These are phyloP conservation scores for Cheilinus undulatus DNA, from an alignment of 2,113 vertebrate species.

Conservation along the genomic window DNA sequence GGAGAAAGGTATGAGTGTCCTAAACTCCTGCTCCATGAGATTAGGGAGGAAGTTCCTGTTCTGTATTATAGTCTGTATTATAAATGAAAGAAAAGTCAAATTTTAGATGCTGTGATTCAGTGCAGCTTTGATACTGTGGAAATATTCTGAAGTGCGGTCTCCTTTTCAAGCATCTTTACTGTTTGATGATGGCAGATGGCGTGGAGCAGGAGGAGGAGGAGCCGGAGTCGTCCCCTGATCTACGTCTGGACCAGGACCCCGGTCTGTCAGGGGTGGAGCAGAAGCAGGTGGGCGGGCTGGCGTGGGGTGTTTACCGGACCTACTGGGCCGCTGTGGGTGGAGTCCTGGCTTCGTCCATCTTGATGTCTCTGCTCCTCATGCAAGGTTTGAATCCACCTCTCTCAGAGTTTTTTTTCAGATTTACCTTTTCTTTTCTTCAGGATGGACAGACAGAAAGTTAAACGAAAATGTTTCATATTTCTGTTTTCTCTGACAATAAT, in stretches of 20 bases:
- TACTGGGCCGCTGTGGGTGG: slow-evolving; percentile 91
- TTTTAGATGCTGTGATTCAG: no score
- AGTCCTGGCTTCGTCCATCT: slow-evolving; percentile 82
- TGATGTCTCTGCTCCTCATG: slow-evolving; percentile 91
- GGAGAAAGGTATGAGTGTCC: slow-evolving; percentile 75
- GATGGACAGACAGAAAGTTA: no score
- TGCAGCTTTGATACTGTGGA: no score
- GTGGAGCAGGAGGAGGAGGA: slow-evolving; percentile 56
- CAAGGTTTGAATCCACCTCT: slow-evolving; percentile 85
- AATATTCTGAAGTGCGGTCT: no score
- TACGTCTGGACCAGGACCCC: slow-evolving; percentile 8
- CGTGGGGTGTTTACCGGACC: slow-evolving; percentile 89
- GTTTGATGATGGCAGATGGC: no score
- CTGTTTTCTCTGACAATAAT: no score
- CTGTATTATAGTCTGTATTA: no score
- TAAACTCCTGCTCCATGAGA: background rate
- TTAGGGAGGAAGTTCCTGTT: background rate
- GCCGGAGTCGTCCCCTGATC: slow-evolving; percentile 50
- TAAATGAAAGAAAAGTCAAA: no score
- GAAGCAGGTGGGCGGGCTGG: slow-evolving; percentile 90
- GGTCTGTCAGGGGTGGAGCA: slow-evolving; percentile 84
- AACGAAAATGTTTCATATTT: no score
- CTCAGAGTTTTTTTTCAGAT: no score
- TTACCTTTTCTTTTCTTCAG: no score
- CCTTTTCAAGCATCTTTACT: no score